phyloP scores from a whole-genome alignment of 2,797 vertebrate genomes.

The Neosilurus hyrtlii region DNA sequence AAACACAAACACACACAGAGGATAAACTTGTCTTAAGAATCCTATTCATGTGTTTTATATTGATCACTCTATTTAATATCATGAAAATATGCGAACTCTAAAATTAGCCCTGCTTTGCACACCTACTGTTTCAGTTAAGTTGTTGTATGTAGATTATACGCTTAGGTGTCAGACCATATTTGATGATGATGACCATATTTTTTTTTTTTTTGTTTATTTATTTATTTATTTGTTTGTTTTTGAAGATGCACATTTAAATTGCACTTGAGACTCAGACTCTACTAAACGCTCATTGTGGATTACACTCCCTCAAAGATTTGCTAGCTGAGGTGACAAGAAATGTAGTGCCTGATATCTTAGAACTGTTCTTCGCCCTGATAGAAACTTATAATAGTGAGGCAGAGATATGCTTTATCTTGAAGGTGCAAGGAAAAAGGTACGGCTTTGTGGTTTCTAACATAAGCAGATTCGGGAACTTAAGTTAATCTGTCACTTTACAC shows the following conservation, averaged over 20 bases:
- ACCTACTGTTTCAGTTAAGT: neutral
- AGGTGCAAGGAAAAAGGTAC: slow-evolving; percentile 9
- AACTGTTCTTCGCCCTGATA: neutral
- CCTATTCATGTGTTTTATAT: neutral
- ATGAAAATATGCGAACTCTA: neutral
- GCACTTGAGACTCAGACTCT: neutral
- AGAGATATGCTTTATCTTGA: neutral
- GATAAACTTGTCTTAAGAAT: neutral
- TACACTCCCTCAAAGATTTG: neutral
- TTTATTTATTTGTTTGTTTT: too few relatives aligned
- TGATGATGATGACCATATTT: too few relatives aligned
- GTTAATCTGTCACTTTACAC: slow-evolving; percentile 15
- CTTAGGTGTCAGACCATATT: neutral
- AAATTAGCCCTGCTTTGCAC: neutral
- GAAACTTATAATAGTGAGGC: neutral
- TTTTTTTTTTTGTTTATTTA: neutral
- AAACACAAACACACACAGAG: neutral
- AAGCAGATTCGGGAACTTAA: slow-evolving; percentile 22
- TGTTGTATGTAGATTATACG: neutral
- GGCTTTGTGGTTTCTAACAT: slow-evolving; percentile 9
- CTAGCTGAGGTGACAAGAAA: neutral
- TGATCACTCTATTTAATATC: neutral
- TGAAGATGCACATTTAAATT: neutral
- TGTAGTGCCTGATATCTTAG: neutral
- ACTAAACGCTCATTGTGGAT: neutral